Percentiles rank a stretch among this genome's conserved stretches.
phyloP scores from a whole-genome alignment of 2,797 vertebrate species.

The Denticeps clupeoides region DNA sequence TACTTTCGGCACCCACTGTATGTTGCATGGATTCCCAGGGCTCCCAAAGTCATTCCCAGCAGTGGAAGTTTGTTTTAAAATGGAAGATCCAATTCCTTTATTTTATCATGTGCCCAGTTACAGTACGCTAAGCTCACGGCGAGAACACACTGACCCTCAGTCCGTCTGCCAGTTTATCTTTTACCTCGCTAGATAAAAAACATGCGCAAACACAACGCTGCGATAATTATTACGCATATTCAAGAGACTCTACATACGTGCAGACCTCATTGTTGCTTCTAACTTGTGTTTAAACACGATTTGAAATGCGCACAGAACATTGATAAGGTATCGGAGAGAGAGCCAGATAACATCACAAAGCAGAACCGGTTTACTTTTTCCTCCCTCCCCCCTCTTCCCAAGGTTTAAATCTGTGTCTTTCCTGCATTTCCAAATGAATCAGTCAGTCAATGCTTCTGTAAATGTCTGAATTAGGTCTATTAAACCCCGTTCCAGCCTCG shows the following conservation, averaged over 20 bases:
- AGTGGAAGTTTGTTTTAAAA: constrained; percentile 8
- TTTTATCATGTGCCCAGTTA: constrained; percentile 26
- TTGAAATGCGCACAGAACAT: not conserved
- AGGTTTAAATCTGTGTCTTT: too few relatives aligned
- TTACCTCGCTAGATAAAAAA: constrained; percentile 46
- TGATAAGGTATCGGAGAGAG: too few relatives aligned
- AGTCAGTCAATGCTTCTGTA: too few relatives aligned
- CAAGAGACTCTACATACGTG: constrained; percentile 36
- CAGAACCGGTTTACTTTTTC: too few relatives aligned
- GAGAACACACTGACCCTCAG: constrained; percentile 50
- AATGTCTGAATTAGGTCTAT: too few relatives aligned
- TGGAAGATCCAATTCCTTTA: constrained; percentile 15
- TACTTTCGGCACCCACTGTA: too few relatives aligned
- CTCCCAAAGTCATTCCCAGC: constrained; percentile 15
- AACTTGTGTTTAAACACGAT: not conserved
- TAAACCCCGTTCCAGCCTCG: too few relatives aligned
- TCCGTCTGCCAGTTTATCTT: constrained; percentile 49
- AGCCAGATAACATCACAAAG: too few relatives aligned
- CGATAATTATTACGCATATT: constrained; percentile 9
- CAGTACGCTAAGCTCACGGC: constrained; percentile 6
- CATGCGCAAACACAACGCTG: constrained; percentile 36
- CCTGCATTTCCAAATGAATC: too few relatives aligned
- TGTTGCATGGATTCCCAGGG: too few relatives aligned
- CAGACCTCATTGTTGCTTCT: constrained; percentile 28
- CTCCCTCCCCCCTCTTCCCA: too few relatives aligned